These are phyloP conservation scores for Tipula confusa DNA, from an alignment of 2,888 invertebrate species.

Conservation along the genomic window DNA sequence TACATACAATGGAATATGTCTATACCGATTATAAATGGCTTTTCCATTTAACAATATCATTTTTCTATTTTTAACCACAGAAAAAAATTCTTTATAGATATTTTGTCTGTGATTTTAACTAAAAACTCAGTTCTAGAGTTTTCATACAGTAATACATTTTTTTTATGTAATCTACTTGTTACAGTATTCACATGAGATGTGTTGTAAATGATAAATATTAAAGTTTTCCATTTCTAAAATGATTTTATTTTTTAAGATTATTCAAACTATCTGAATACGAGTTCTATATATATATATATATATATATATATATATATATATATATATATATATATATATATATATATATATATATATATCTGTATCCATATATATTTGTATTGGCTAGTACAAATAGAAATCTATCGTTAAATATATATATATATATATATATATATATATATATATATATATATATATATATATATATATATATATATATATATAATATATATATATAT, in stretches of 20 bases:
- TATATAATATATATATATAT: background rate
- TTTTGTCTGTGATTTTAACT: too few species aligned
- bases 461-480: too few species aligned
- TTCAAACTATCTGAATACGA: conserved; percentile 4
- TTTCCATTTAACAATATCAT: background rate
- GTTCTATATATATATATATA: too few species aligned
- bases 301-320: too few species aligned
- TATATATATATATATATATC: too few species aligned
- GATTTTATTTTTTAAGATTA: background rate
- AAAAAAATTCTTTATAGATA: too few species aligned
- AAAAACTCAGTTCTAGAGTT: background rate
- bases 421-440: too few species aligned
- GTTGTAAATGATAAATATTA: background rate
- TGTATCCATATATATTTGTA: background rate
- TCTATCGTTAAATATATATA: background rate
- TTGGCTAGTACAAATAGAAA: conserved; percentile 3
- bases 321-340: too few species aligned
- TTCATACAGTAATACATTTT: background rate
- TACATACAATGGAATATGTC: background rate
- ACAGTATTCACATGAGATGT: background rate
- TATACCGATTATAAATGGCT: background rate
- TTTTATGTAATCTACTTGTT: background rate
- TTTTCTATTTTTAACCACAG: too few species aligned
- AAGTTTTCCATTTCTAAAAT: background rate
- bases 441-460: too few species aligned